Conservation (phyloP, 2,113 vertebrate species). For the Mus spicilegus region DNA sequence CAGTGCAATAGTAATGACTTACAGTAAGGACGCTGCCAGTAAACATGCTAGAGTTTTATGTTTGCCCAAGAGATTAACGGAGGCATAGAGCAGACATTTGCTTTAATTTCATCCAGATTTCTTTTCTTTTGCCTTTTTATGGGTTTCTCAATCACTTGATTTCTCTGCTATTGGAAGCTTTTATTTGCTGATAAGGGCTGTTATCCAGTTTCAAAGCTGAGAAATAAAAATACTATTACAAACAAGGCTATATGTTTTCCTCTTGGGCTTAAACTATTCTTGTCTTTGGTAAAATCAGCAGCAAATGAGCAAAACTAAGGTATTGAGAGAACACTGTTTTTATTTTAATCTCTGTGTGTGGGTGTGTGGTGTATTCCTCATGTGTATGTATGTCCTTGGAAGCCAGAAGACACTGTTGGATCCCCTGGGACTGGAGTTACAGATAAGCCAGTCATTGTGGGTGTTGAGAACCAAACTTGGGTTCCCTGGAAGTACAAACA, state of each 20-base stretch:
- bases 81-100: constrained; percentile 70
- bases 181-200: constrained; percentile 83
- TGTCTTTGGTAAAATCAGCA: neutral
- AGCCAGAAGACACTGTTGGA: neutral
- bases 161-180: constrained; percentile 80
- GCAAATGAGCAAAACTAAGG: neutral
- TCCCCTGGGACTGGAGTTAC: neutral
- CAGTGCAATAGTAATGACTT: constrained; percentile 82
- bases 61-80: constrained; percentile 80
- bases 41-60: constrained; percentile 77
- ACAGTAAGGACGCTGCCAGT: constrained; percentile 80
- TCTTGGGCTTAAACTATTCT: constrained; percentile 20
- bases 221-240: constrained; percentile 69
- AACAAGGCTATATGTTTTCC: constrained; percentile 27
- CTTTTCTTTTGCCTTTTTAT: constrained; percentile 78
- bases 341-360: neutral
- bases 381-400: no score
- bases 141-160: constrained; percentile 81
- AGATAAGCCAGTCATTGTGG: neutral
- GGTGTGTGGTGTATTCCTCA: neutral
- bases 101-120: constrained; percentile 79
- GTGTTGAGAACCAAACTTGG: neutral
- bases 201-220: constrained; percentile 80
- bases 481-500: neutral
- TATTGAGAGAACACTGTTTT: neutral